phyloP scores from a whole-genome alignment of 2,113 vertebrate species.

The Trogon surrucura region DNA sequence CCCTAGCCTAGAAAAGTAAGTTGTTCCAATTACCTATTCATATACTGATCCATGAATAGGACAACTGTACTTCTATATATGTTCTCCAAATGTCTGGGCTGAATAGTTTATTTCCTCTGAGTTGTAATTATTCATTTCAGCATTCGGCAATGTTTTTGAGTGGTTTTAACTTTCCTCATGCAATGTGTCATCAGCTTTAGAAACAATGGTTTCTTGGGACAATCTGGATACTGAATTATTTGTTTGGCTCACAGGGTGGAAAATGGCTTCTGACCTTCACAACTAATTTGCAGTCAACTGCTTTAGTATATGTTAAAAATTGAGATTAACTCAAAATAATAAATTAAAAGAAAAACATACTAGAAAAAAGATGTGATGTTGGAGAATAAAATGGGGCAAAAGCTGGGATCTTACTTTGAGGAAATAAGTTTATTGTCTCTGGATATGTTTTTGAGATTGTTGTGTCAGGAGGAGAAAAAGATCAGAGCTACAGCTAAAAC shows the following conservation, averaged over 20 bases:
- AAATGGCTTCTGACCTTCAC: not conserved
- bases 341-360: not conserved
- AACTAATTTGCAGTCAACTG: not conserved
- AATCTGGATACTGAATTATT: not conserved
- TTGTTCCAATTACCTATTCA: constrained; percentile 50
- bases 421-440: not conserved
- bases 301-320: not conserved
- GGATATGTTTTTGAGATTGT: not conserved
- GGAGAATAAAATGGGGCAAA: not conserved
- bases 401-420: not conserved
- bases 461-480: not conserved
- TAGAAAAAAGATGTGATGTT: not conserved
- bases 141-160: constrained; percentile 17
- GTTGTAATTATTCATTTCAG: constrained; percentile 16
- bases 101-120: constrained; percentile 51
- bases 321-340: not conserved
- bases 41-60: constrained; percentile 13
- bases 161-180: not conserved
- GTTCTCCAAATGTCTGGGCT: constrained; percentile 42
- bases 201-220: not conserved
- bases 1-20: constrained; percentile 18
- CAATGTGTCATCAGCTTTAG: not conserved
- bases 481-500: not conserved
- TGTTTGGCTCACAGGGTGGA: not conserved
- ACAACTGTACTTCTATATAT: constrained; percentile 35